phyloP scores from a whole-genome alignment of 2,113 vertebrate genomes.

The Chloropsis cyanopogon region DNA sequence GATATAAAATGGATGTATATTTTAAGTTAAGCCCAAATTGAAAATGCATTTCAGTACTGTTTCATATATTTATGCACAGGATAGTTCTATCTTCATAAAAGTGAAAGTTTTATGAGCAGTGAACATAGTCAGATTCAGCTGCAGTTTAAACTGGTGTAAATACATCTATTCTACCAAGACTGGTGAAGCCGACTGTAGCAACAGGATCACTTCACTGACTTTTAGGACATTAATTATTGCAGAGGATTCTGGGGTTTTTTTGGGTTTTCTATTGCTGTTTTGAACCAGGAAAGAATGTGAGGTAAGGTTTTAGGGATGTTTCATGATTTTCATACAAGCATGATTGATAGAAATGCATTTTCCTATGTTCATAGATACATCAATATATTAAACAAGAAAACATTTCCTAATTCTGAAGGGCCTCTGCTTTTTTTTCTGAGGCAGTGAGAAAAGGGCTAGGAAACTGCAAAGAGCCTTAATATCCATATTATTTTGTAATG shows the following conservation, averaged over 20 bases:
- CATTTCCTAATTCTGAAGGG: neutral
- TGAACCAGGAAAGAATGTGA: neutral
- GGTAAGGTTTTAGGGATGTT: neutral
- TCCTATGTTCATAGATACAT: neutral
- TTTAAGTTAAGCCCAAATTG: constrained; percentile 3
- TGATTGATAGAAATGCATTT: neutral
- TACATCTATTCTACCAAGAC: neutral
- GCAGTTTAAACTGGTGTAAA: neutral
- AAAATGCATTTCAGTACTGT: neutral
- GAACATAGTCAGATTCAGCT: neutral
- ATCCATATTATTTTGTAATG: neutral
- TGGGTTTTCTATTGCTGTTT: neutral
- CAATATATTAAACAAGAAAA: neutral
- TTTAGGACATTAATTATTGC: neutral
- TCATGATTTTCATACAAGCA: neutral
- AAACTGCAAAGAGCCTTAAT: neutral
- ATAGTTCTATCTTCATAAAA: neutral
- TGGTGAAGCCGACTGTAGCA: neutral
- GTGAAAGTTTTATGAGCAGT: neutral
- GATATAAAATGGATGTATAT: neutral
- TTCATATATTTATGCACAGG: neutral
- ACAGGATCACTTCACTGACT: neutral
- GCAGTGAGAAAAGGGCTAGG: neutral
- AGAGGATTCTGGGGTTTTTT: neutral
- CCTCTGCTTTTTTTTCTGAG: neutral